Conservation (phyloP, 1,140 invertebrate species). For the Vanessa atalanta region DNA sequence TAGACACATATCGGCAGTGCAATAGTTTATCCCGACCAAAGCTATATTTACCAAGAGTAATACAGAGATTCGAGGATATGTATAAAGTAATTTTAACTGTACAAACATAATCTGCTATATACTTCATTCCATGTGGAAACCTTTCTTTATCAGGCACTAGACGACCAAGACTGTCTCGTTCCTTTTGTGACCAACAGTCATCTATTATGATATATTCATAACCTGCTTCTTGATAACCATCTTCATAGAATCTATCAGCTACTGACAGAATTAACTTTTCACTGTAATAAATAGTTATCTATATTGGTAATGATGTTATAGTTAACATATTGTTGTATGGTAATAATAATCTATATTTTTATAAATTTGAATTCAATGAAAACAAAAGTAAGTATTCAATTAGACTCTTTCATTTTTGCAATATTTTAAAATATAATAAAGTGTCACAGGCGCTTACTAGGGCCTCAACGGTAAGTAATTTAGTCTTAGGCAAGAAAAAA, state of each 20-base stretch:
- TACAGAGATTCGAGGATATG: too few relatives aligned
- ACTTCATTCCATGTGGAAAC: slow-evolving; percentile 92
- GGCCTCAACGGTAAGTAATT: too few relatives aligned
- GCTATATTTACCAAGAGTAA: too few relatives aligned
- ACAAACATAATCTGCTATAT: slow-evolving; percentile 91
- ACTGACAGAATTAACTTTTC: slow-evolving; percentile 89
- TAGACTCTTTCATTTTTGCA: too few relatives aligned
- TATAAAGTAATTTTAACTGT: neutral
- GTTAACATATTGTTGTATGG: neutral
- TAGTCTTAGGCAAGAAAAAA: too few relatives aligned
- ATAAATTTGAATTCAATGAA: too few relatives aligned
- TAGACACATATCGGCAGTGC: too few relatives aligned
- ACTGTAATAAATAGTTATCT: slow-evolving; percentile 80
- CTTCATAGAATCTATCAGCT: slow-evolving; percentile 88
- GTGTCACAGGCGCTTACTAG: too few relatives aligned
- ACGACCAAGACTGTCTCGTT: slow-evolving; percentile 83
- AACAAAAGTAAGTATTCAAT: too few relatives aligned
- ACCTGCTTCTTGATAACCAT: slow-evolving; percentile 90
- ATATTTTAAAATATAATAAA: too few relatives aligned
- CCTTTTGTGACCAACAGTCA: slow-evolving; percentile 92
- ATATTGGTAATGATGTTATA: neutral
- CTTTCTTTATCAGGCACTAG: slow-evolving; percentile 87
- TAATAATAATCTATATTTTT: neutral
- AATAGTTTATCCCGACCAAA: too few relatives aligned
- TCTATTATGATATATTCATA: slow-evolving; percentile 95